These are phyloP conservation scores for Globia sparganii DNA, from an alignment of 2,888 invertebrate species.

Conservation along the genomic window DNA sequence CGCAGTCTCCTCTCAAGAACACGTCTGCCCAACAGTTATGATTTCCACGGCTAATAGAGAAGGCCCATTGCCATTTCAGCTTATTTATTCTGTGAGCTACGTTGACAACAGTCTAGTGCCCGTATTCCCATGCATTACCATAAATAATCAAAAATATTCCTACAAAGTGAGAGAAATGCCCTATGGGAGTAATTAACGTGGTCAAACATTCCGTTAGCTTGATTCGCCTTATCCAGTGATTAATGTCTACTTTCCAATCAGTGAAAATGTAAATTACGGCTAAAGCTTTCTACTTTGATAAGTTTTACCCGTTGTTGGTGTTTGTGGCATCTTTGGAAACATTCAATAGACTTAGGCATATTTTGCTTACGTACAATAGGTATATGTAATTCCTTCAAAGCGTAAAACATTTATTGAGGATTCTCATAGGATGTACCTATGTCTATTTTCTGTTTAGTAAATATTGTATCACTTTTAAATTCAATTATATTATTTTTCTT, in stretches of 20 bases:
- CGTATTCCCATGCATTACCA: not conserved
- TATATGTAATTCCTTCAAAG: not conserved
- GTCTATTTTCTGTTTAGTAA: no score
- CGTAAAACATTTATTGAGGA: no score
- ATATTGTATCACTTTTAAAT: no score
- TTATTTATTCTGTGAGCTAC: not conserved
- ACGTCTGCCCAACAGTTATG: no score
- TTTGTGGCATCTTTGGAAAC: conserved; percentile 25
- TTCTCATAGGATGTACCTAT: no score
- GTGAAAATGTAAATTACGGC: conserved; percentile 51
- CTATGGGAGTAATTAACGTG: conserved; percentile 30
- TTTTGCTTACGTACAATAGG: not conserved
- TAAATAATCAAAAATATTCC: not conserved
- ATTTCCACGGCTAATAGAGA: not conserved
- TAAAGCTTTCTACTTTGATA: conserved; percentile 56
- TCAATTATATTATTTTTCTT: no score
- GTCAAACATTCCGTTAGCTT: conserved; percentile 42
- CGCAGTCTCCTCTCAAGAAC: no score
- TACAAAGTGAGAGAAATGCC: conserved; percentile 25
- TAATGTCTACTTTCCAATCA: conserved; percentile 58
- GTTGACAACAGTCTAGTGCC: not conserved
- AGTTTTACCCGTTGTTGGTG: conserved; percentile 39
- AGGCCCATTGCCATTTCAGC: not conserved
- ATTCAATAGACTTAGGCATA: conserved; percentile 2
- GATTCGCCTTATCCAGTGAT: conserved; percentile 58